These are phyloP conservation scores for Gandaritis pyraliata DNA, from an alignment of 2,888 invertebrate species.

Conservation along the genomic window DNA sequence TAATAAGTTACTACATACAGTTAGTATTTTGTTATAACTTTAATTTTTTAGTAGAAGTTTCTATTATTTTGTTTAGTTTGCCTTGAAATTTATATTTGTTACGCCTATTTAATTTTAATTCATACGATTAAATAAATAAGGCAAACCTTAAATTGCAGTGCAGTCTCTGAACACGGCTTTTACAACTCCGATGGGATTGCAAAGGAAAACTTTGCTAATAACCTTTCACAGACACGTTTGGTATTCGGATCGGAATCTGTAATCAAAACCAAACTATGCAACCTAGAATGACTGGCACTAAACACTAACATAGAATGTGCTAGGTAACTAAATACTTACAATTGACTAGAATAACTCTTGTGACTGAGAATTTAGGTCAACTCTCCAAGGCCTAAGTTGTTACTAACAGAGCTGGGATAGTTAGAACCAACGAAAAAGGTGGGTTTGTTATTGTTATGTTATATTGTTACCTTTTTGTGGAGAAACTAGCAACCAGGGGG, in stretches of 20 bases:
- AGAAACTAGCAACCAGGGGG: too few relatives aligned
- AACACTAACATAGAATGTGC: neutral
- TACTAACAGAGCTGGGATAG: neutral
- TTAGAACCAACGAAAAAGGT: too few relatives aligned
- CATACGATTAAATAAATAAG: too few relatives aligned
- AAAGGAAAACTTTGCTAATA: slow-evolving; percentile 31
- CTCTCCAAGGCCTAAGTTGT: neutral
- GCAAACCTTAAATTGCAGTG: neutral
- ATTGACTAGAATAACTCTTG: neutral
- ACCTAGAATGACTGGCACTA: slow-evolving; percentile 1
- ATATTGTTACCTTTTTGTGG: too few relatives aligned
- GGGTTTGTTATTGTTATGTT: too few relatives aligned
- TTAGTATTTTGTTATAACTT: too few relatives aligned
- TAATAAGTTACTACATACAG: too few relatives aligned
- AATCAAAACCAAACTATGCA: slow-evolving; percentile 2
- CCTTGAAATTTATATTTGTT: too few relatives aligned
- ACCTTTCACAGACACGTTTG: neutral
- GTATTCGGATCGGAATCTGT: slow-evolving; percentile 9
- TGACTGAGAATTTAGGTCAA: neutral
- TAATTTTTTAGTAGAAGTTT: too few relatives aligned
- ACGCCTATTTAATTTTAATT: too few relatives aligned
- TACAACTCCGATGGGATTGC: slow-evolving; percentile 20
- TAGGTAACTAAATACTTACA: neutral
- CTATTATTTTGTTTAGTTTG: too few relatives aligned
- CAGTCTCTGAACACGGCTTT: neutral